Evolutionary conservation across 2,797 vertebrate genomes (phyloP), one percentile per base, ranked within the genome.

Genomic region (Protosalanx chinensis): DNA sequence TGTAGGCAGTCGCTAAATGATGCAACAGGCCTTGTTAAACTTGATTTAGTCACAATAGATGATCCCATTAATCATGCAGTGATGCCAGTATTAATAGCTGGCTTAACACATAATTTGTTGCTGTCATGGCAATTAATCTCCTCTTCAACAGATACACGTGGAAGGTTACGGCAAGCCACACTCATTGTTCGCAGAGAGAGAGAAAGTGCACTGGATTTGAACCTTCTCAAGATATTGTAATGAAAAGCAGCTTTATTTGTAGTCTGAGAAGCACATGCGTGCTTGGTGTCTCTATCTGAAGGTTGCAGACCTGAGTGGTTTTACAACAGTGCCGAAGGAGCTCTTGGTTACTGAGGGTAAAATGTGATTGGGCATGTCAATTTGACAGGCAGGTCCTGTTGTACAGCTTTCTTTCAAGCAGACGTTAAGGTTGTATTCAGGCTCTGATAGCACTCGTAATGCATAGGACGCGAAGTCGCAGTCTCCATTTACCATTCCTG

Each of bases 11-110:
- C 78, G 77, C 81, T 88, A 90, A 91, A 87, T 85, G 89, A 90
- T 88, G 90, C 88, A 87, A 86, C 83, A 82, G 84, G 83, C 86
- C 91, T 93, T 93, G 91, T 94, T 94, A 91, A 90, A 90, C 87
- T 88, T 81, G 76, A 92, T 91, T 92, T 91, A 88, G 87, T 90
- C 91, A 86, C 88, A 90, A 92, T 85, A 90, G 90, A 91, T 87
- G 86, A 90, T 93, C 88, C 87, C 85, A 92, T 93, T 92, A 92
- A 92, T 94, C 91, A 91, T 86, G 89, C 82, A 84, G 89, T 82
- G 85, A 88, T 91, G 89, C 82, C 89, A 89, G 91, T 91, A 90
- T 92, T 92, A 95, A 94, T 91, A 90, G 88, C 79, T 73, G 87
- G 88, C 88, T 90, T 90, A 92, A 89, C 89, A 88, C 81, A 85